Evolutionary conservation across 2,888 invertebrate genomes (phyloP), one percentile per base, ranked within the genome.

Genomic region (Limnephilus rhombicus): DNA sequence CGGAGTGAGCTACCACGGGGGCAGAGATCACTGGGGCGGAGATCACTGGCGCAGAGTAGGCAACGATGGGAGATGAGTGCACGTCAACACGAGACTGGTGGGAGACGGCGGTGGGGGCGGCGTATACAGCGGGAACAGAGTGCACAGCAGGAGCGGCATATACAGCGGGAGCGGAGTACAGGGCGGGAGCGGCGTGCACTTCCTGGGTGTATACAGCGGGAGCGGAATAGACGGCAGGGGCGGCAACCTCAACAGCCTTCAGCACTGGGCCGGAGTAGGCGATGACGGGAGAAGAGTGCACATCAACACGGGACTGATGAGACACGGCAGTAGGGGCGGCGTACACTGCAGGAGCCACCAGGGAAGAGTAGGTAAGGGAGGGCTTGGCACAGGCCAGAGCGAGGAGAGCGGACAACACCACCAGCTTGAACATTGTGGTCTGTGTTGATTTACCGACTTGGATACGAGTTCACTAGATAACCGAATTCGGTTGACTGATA

Each of bases 341-440:
- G 91, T 92, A 93, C 93, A 94, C 93, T 29, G 94, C 94, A 88
- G 94, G 93, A 82, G 93, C 93, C 90, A 90, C 81, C 82, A 90
- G 82, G 81, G 89, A 37, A 31, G 90, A 81, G 45, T 95, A 95
- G 91, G 94, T 80, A 80, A 95, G 91, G 18, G 96, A 92, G 18
- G 96, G 96, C 94, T 95, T 96, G 94, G 97, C 97, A 93, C 95
- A 96, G 94, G 96, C 97, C 95, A 97, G 94, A 94, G 97, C 96
- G 94, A 96, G 95, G 93, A 97, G 95, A 94, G 96, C 96, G 95
- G 96, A 96, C 96, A 97, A 96, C 95, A 96, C 97, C 96, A 97
- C 96, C 96, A 96, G 95, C 95, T 96, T 96, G 94, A 94, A 95
- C 96, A 96, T 96, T 94, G 94, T 96, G 96, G 95, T 96, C 95